phyloP scores from a whole-genome alignment of 2,797 vertebrate species.

The Cyclopterus lumpus region DNA sequence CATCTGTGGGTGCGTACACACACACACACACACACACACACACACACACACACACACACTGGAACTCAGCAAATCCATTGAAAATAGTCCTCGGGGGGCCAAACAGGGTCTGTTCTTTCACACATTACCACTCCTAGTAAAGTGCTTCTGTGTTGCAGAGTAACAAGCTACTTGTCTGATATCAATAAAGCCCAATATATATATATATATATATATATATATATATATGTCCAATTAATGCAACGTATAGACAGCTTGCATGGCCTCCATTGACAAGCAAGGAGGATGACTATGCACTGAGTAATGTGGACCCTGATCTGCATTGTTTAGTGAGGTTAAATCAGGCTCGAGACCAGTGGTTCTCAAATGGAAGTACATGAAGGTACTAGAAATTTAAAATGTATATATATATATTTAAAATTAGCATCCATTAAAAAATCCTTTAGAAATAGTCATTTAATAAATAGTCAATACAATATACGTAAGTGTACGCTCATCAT shows the following conservation, averaged over 20 bases:
- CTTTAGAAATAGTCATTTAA: too few relatives aligned
- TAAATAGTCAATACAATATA: too few relatives aligned
- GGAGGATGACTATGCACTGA: background rate
- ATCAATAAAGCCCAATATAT: conserved; percentile 11
- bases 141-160: conserved; percentile 46
- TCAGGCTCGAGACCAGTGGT: too few relatives aligned
- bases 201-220: too few relatives aligned
- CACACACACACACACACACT: conserved; percentile 37
- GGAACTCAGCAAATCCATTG: conserved; percentile 58
- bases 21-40: conserved; percentile 29
- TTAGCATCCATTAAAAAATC: too few relatives aligned
- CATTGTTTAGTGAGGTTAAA: too few relatives aligned
- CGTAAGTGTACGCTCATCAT: too few relatives aligned
- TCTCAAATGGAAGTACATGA: too few relatives aligned
- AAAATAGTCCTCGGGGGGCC: conserved; percentile 59
- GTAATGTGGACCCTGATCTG: too few relatives aligned
- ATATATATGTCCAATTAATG: background rate
- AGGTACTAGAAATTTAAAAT: too few relatives aligned
- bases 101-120: conserved; percentile 76
- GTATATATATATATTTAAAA: too few relatives aligned
- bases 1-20: conserved; percentile 50
- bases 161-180: conserved; percentile 10
- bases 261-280: background rate
- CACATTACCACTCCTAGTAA: conserved; percentile 62
- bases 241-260: background rate